These are phyloP conservation scores for Entomobrya proxima DNA, from an alignment of 2,888 invertebrate species.

Conservation along the genomic window DNA sequence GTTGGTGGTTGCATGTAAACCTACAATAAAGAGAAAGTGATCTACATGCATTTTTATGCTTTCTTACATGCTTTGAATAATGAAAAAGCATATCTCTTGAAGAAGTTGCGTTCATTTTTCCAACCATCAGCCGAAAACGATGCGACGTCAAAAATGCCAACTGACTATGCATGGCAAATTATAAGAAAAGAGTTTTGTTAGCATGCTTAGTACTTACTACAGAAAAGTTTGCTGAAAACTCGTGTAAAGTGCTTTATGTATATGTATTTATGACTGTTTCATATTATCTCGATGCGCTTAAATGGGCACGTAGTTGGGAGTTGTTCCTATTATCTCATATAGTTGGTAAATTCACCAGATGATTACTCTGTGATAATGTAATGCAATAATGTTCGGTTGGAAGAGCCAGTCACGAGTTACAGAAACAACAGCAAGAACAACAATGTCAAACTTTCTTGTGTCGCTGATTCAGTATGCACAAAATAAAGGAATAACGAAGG, in stretches of 20 bases:
- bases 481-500: neutral
- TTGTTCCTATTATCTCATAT: conserved; percentile 35
- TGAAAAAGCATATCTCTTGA: conserved; percentile 49
- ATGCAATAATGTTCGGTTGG: conserved; percentile 20
- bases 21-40: conserved; percentile 51
- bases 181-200: conserved; percentile 29
- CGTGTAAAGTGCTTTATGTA: neutral
- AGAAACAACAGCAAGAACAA: too few relatives aligned
- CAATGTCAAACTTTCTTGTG: conserved; percentile 31
- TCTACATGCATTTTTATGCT: conserved; percentile 57
- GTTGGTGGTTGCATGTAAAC: conserved; percentile 57
- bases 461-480: neutral
- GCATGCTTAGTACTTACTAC: neutral
- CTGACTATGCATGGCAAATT: neutral
- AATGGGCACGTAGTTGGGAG: neutral
- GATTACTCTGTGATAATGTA: conserved; percentile 48
- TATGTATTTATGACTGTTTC: conserved; percentile 49
- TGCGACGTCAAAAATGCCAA: conserved; percentile 12
- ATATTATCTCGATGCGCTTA: conserved; percentile 56
- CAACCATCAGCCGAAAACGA: conserved; percentile 19
- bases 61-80: conserved; percentile 61
- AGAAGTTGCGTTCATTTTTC: conserved; percentile 39
- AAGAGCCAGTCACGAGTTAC: conserved; percentile 22
- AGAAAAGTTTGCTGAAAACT: neutral
- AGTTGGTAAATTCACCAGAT: conserved; percentile 52